Evolutionary conservation across 2,113 vertebrate species (phyloP), one percentile per base, ranked within the genome.

Genomic region (Paracanthobrama guichenoti): DNA sequence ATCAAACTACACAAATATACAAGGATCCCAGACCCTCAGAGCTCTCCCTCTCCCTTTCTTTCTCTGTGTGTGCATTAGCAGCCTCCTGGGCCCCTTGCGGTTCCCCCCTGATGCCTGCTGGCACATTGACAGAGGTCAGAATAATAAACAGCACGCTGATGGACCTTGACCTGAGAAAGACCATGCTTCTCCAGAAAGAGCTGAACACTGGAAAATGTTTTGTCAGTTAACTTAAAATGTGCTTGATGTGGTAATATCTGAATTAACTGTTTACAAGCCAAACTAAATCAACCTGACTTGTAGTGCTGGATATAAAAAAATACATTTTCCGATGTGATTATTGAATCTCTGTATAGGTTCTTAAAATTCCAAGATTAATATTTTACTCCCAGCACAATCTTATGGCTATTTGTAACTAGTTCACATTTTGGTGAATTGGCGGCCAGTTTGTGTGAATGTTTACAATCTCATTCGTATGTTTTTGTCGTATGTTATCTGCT

Each of bases 71-170:
- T 57, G 81, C 28, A 28, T 82, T 57, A 57, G 22, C 10, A 14
- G 88, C 82, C 66, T 86, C 83, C 79, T 13, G 76, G 84, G 88
- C 88, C 86, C 90, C 91, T 88, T 92, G 91, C 89, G 89, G 88
- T 88, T 92, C 88, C 84, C 74, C 35, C 89, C 82, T 26, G 0
- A 83, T 86, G 88, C 91, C 91, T 86, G 82, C 69, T 88, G 89
- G 85, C 89, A 92, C 89, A 92, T 91, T 93, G 88, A 88, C 84
- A 79, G 84, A 91, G 90, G 89, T 92, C 90, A 90, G 85, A 88
- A 93, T 89, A 94, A 94, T 93, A 94, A 95, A 94, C 92, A 92
- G 83, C 9, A 9, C 66, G 42, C 82, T 86, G 90, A 90, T 90
- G 90, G 89, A 77, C 86, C 80, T 59, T 55, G 72, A 84, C 86